A percentile compares a stretch with the other conserved stretches of the same genome.
phyloP scores from a whole-genome alignment of 2,113 vertebrate genomes.

The Puma concolor region DNA sequence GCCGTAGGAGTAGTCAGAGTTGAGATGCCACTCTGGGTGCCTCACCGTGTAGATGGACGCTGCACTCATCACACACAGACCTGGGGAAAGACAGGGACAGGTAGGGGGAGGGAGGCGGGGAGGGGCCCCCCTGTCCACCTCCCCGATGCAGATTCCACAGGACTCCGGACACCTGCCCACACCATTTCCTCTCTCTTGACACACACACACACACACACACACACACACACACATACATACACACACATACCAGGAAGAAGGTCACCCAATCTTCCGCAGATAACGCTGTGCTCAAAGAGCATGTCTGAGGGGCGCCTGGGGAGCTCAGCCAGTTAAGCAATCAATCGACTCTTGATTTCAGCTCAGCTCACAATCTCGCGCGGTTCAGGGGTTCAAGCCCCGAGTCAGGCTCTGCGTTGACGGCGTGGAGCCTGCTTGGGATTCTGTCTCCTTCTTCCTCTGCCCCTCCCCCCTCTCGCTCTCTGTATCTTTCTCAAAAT shows the following conservation, averaged over 20 bases:
- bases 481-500: no score
- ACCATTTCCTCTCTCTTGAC: not conserved
- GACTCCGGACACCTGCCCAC: not conserved
- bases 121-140: fast-evolving
- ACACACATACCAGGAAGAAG: no score
- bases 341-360: no score
- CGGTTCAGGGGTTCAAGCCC: no score
- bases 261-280: not conserved
- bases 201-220: not conserved
- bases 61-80: constrained; percentile 96
- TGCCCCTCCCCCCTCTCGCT: no score
- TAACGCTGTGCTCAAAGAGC: fast-evolving
- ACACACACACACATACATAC: not conserved
- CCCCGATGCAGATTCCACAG: fast-evolving
- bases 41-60: constrained; percentile 97
- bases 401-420: no score
- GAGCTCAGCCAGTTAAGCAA: no score
- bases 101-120: fast-evolving
- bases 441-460: no score
- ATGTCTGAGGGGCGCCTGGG: no score
- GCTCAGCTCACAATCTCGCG: no score
- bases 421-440: no score
- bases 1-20: constrained; percentile 85
- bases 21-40: constrained; percentile 89
- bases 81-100: constrained; percentile 75